A percentile compares a stretch with the other conserved stretches of the same genome.
Evolutionary conservation across 2,888 invertebrate species (phyloP).

Genomic region (Aromia moschata): DNA sequence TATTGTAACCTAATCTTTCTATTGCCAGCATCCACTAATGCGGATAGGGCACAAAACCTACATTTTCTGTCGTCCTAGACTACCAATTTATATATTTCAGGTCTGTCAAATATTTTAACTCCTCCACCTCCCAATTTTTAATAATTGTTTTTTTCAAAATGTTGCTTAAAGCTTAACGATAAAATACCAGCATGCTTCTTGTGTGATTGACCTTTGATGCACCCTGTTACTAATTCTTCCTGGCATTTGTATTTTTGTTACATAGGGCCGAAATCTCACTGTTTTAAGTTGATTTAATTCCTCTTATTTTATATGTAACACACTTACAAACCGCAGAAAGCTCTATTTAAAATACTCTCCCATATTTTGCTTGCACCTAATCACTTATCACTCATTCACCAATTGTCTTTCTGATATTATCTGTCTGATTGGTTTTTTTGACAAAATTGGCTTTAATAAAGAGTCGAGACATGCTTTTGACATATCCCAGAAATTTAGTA

Average conservation of each 20-base stretch:
- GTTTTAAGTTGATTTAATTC: not conserved
- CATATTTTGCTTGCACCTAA: constrained; percentile 42
- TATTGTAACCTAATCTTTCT: no score
- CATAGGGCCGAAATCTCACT: not conserved
- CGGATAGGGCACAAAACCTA: not conserved
- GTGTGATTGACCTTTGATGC: constrained; percentile 37
- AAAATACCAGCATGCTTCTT: constrained; percentile 38
- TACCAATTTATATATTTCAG: constrained; percentile 10
- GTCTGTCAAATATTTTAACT: not conserved
- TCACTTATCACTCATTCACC: constrained; percentile 26
- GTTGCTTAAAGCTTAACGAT: constrained; percentile 23
- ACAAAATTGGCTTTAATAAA: constrained; percentile 42
- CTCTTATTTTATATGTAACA: constrained; percentile 12
- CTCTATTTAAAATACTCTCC: constrained; percentile 8
- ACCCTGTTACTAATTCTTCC: constrained; percentile 10
- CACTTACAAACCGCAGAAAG: not conserved
- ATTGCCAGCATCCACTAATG: no score
- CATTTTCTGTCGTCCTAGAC: no score
- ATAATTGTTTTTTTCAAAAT: constrained; percentile 20
- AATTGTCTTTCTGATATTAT: constrained; percentile 47
- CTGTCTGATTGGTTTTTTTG: constrained; percentile 49
- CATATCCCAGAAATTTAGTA: constrained; percentile 6
- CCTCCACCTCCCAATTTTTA: not conserved
- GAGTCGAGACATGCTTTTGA: constrained; percentile 26
- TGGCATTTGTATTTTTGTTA: constrained; percentile 12